Evolutionary conservation across 2,113 vertebrate species (phyloP).

Genomic region (Platichthys stellatus): DNA sequence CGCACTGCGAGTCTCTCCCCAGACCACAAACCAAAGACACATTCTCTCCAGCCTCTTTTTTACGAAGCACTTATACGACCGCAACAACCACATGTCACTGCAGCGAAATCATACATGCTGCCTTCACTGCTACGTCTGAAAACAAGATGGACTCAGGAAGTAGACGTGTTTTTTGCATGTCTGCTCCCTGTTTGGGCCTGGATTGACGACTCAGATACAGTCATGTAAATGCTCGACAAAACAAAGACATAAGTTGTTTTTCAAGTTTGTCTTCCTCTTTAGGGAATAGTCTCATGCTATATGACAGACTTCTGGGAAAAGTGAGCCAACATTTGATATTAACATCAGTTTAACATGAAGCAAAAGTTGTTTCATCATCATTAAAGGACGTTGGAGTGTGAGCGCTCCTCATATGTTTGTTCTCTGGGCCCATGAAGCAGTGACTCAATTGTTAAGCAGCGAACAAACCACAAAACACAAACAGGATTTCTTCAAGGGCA

Average conservation of each 20-base stretch:
- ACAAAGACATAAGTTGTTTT: not conserved
- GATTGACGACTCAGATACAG: not conserved
- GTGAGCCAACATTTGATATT: not conserved
- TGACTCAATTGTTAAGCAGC: slow-evolving; percentile 45
- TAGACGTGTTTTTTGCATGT: not conserved
- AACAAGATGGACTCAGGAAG: not conserved
- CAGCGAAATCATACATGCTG: slow-evolving; percentile 34
- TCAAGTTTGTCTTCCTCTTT: not conserved
- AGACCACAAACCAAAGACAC: slow-evolving; percentile 56
- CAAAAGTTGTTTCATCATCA: slow-evolving; percentile 1
- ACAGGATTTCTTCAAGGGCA: slow-evolving; percentile 23
- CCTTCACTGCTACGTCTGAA: not conserved
- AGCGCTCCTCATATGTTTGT: slow-evolving; percentile 38
- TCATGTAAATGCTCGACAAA: not conserved
- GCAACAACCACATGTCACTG: slow-evolving; percentile 46
- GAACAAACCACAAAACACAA: slow-evolving; percentile 37
- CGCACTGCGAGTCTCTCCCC: slow-evolving; percentile 17
- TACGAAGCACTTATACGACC: slow-evolving; percentile 13
- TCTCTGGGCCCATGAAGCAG: slow-evolving; percentile 28
- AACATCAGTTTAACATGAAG: no score
- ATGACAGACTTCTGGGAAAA: not conserved
- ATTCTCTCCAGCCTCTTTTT: slow-evolving; percentile 39
- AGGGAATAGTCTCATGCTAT: not conserved
- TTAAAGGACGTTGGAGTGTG: slow-evolving; percentile 10
- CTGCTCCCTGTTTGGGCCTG: not conserved